Conservation (phyloP, 2,797 vertebrate genomes). For the Hemitrygon akajei region DNA sequence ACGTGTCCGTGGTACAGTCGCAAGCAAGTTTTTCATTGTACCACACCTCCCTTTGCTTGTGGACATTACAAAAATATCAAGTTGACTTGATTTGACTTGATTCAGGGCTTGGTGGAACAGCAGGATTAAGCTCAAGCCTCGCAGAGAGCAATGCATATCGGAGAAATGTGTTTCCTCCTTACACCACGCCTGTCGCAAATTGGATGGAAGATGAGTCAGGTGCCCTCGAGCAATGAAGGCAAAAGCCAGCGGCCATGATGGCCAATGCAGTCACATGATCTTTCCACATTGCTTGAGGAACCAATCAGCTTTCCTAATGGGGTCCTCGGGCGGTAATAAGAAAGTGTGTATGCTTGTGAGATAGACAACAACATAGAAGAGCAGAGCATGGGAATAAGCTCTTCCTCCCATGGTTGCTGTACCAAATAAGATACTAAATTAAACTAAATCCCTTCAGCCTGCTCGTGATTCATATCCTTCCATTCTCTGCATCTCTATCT, state of each 20-base stretch:
- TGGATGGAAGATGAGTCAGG: background rate
- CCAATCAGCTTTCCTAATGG: background rate
- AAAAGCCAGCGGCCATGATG: background rate
- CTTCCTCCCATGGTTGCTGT: too few species aligned
- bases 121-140: background rate
- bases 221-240: background rate
- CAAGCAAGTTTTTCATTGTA: too few species aligned
- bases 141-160: background rate
- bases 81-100: too few species aligned
- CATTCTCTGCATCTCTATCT: too few species aligned
- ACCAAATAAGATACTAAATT: too few species aligned
- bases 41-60: too few species aligned
- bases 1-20: too few species aligned
- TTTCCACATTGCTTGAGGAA: background rate
- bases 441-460: too few species aligned
- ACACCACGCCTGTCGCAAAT: background rate
- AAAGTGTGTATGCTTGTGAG: background rate
- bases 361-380: background rate
- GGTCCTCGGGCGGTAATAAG: background rate
- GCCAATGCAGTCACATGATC: background rate
- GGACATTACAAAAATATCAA: too few species aligned
- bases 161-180: background rate
- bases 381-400: too few species aligned
- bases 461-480: too few species aligned
- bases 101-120: background rate